These are phyloP conservation scores for Bacillus rossius DNA, from an alignment of 1,140 invertebrate species.

Conservation along the genomic window DNA sequence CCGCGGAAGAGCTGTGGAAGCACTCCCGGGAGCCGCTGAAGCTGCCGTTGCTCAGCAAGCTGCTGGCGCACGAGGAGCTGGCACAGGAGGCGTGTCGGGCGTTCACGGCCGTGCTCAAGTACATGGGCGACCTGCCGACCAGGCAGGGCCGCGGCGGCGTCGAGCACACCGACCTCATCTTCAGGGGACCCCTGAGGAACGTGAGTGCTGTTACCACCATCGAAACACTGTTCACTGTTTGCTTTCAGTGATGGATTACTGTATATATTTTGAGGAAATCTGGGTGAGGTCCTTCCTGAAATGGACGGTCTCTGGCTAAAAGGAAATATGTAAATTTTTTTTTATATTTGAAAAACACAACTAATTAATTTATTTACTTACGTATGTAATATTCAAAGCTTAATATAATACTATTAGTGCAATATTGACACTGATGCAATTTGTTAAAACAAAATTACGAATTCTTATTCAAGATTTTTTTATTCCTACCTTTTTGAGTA, in stretches of 20 bases:
- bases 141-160: constrained; percentile 59
- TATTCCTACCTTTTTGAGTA: no score
- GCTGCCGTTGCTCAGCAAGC: constrained; percentile 78
- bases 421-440: no score
- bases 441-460: no score
- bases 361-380: no score
- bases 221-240: neutral
- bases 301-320: no score
- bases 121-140: constrained; percentile 90
- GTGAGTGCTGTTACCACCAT: no score
- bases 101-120: constrained; percentile 83
- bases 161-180: constrained; percentile 88
- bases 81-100: constrained; percentile 66
- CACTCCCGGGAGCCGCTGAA: constrained; percentile 81
- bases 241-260: no score
- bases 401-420: no score
- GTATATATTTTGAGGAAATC: no score
- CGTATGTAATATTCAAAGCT: no score
- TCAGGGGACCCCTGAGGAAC: constrained; percentile 70
- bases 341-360: no score
- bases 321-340: neutral
- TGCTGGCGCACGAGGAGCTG: constrained; percentile 68
- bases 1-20: constrained; percentile 67
- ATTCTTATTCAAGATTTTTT: no score
- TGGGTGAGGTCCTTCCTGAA: neutral